These are phyloP conservation scores for Pangasius larnaudii DNA, from an alignment of 2,797 vertebrate genomes.

Conservation along the genomic window DNA sequence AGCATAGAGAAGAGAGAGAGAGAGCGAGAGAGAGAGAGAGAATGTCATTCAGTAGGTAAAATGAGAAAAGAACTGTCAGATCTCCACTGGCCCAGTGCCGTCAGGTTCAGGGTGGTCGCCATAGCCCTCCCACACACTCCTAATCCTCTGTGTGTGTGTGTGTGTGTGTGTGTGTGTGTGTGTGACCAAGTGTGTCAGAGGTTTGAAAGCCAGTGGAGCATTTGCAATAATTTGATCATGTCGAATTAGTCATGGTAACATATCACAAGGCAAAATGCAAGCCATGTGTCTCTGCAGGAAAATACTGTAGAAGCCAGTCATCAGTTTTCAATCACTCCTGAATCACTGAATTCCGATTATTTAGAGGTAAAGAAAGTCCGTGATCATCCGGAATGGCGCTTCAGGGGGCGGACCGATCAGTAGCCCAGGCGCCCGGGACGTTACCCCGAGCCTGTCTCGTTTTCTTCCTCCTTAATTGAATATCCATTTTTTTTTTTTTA, in stretches of 20 bases:
- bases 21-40: conserved; percentile 9
- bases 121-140: conserved; percentile 64
- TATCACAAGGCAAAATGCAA: neutral
- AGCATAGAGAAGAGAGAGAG: neutral
- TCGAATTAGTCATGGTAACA: conserved; percentile 7
- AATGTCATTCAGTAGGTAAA: conserved; percentile 11
- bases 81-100: conserved; percentile 65
- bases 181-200: neutral
- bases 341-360: neutral
- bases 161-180: conserved; percentile 31
- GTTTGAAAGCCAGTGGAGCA: conserved; percentile 6
- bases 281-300: conserved; percentile 8
- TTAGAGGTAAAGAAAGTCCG: neutral
- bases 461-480: neutral
- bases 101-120: conserved; percentile 69
- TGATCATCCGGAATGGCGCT: neutral
- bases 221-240: conserved; percentile 14
- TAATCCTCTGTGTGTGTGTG: conserved; percentile 46
- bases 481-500: neutral
- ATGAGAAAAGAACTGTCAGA: conserved; percentile 50
- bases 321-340: neutral
- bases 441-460: too few species aligned
- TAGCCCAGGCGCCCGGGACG: too few species aligned
- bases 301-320: neutral
- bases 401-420: neutral